Evolutionary conservation across 2,113 vertebrate genomes (phyloP).

Genomic region (Antechinus flavipes): DNA sequence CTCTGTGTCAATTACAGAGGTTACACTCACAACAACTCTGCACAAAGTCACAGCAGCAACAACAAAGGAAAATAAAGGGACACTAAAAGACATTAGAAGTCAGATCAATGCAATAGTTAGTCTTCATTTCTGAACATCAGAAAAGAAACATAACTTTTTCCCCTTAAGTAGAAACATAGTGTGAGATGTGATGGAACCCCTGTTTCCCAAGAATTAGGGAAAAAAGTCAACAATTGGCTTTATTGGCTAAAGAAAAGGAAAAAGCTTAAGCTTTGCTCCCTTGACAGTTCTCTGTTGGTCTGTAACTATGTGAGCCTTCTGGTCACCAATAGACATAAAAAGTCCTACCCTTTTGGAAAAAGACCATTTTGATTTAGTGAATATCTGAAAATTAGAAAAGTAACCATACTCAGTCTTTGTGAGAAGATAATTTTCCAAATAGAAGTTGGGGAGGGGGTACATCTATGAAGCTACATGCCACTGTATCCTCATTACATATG

Average conservation of each 20-base stretch:
- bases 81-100: neutral
- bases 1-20: neutral
- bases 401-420: neutral
- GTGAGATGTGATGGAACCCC: neutral
- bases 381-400: neutral
- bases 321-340: neutral
- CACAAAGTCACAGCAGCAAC: neutral
- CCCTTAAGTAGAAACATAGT: neutral
- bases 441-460: neutral
- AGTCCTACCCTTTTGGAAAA: neutral
- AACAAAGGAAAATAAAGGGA: neutral
- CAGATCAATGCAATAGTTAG: neutral
- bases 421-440: neutral
- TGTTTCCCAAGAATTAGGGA: neutral
- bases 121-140: neutral
- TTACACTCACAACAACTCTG: neutral
- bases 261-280: neutral
- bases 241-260: neutral
- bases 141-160: neutral
- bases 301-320: neutral
- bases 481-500: neutral
- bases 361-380: neutral
- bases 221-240: neutral
- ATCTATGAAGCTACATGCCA: neutral
- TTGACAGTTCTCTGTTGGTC: neutral